These are phyloP conservation scores for Lycaon pictus DNA, from an alignment of 2,113 vertebrate species.

Conservation along the genomic window DNA sequence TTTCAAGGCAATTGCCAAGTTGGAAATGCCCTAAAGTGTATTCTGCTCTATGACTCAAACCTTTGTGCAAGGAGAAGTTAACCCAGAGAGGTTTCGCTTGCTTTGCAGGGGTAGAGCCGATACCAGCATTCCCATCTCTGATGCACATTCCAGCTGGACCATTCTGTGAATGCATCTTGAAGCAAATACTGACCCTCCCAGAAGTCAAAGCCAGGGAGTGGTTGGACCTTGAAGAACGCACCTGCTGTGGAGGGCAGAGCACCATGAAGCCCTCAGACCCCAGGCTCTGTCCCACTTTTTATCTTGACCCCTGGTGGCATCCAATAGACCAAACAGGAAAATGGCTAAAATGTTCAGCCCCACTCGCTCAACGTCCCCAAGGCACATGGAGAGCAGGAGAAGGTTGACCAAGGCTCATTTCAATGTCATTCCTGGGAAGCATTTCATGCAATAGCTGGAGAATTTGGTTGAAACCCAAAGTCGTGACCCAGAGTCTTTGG, in stretches of 20 bases:
- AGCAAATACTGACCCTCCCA: neutral
- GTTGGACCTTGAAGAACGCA: neutral
- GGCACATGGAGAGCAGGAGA: neutral
- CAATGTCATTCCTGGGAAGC: neutral
- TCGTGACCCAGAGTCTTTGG: neutral
- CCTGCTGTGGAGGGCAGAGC: neutral
- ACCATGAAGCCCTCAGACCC: rapidly evolving
- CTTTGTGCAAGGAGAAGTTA: rapidly evolving
- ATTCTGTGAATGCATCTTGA: rapidly evolving
- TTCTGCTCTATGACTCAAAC: too few species aligned
- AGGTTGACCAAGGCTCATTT: neutral
- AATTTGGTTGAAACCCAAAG: slow-evolving; percentile 31
- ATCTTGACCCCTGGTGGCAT: rapidly evolving
- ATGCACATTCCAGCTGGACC: neutral
- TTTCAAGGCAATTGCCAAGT: neutral
- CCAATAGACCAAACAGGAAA: neutral
- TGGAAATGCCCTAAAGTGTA: neutral
- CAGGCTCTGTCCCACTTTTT: neutral
- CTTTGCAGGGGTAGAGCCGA: rapidly evolving
- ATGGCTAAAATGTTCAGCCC: neutral
- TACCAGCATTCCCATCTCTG: rapidly evolving
- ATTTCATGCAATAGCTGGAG: neutral
- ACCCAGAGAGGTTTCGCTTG: rapidly evolving
- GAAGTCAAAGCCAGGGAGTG: neutral
- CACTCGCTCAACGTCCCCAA: neutral